Evolutionary conservation across 2,888 invertebrate genomes (phyloP).

Genomic region (Dynastes maya): DNA sequence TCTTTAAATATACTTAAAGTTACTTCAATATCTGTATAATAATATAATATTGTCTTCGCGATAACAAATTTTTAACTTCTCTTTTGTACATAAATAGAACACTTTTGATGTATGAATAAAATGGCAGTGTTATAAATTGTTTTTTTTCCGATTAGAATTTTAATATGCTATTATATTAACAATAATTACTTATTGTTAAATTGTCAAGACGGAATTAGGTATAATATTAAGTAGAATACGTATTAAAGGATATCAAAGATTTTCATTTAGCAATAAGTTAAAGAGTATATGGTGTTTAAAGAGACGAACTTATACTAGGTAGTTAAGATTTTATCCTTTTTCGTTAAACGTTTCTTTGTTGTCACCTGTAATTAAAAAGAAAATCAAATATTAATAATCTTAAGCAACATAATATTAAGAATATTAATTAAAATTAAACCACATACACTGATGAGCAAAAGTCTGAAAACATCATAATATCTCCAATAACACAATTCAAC

Average conservation of each 20-base stretch:
- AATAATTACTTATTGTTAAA: constrained; percentile 19
- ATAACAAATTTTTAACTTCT: constrained; percentile 1
- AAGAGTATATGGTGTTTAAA: not conserved
- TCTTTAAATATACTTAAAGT: not conserved
- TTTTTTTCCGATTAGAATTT: not conserved
- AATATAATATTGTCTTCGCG: constrained; percentile 10
- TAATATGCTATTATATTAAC: not conserved
- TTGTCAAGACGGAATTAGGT: constrained; percentile 8
- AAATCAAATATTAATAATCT: not conserved
- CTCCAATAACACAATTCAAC: too few species aligned
- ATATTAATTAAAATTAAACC: too few species aligned
- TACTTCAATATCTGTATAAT: constrained; percentile 7
- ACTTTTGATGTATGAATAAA: constrained; percentile 1
- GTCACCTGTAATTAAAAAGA: constrained; percentile 31
- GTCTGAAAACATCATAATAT: too few species aligned
- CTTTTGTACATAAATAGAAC: constrained; percentile 34
- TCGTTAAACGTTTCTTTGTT: constrained; percentile 22
- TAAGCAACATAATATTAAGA: too few species aligned
- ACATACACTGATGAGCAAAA: too few species aligned
- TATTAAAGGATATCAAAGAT: constrained; percentile 13
- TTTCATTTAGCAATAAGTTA: not conserved
- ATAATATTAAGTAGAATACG: constrained; percentile 6
- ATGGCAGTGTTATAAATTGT: constrained; percentile 37
- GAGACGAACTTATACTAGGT: not conserved
- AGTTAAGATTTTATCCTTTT: constrained; percentile 13